Percentiles rank a stretch among this genome's conserved stretches.
Evolutionary conservation across 1,140 invertebrate species (phyloP).

Genomic region (Bombus balteatus): DNA sequence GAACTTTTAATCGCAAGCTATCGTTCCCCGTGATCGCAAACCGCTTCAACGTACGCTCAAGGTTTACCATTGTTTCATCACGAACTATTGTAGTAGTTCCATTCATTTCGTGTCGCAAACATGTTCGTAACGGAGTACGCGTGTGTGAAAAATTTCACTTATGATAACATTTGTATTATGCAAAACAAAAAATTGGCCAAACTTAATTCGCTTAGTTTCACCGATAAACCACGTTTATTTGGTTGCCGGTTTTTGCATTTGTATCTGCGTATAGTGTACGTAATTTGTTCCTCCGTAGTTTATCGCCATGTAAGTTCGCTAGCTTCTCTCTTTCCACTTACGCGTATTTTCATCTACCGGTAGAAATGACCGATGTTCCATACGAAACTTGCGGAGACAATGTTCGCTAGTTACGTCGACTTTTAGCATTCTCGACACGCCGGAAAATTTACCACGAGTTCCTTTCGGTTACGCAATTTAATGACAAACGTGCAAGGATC

Average conservation of each 20-base stretch:
- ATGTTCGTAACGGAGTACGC: too few species aligned
- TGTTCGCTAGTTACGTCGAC: constrained; percentile 1
- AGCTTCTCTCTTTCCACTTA: not conserved
- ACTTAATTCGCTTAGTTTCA: not conserved
- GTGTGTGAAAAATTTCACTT: too few species aligned
- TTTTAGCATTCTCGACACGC: not conserved
- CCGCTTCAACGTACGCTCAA: not conserved
- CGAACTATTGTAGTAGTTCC: too few species aligned
- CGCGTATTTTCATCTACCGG: not conserved
- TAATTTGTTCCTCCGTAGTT: not conserved
- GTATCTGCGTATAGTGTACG: too few species aligned
- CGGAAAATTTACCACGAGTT: not conserved
- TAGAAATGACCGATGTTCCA: not conserved
- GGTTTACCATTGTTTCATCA: not conserved
- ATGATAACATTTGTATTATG: not conserved
- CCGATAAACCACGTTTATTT: not conserved
- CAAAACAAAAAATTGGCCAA: not conserved
- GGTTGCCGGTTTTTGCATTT: not conserved
- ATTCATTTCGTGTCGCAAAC: too few species aligned
- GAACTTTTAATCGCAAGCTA: not conserved
- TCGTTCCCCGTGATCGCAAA: not conserved
- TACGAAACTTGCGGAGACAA: constrained; percentile 14
- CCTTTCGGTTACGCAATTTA: constrained; percentile 5
- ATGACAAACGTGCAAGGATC: not conserved
- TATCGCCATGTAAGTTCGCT: not conserved